Percentiles rank a stretch among this genome's conserved stretches.
phyloP scores from a whole-genome alignment of 2,888 invertebrate genomes.

The Nomada fabriciana region DNA sequence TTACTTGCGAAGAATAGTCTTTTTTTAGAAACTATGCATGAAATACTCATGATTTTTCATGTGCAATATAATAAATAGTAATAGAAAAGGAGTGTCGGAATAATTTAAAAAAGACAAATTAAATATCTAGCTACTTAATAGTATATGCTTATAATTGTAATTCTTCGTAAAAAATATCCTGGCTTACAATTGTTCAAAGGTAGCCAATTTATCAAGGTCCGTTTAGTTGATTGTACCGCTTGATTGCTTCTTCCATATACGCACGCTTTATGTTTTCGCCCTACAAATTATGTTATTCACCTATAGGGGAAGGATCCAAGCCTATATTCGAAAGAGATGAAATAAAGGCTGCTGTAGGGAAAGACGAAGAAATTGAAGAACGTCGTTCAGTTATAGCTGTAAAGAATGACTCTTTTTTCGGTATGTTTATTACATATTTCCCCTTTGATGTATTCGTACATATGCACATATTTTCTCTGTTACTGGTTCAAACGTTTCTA shows the following conservation, averaged over 20 bases:
- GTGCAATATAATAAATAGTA: neutral
- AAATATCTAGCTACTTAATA: neutral
- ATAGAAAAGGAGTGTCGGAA: neutral
- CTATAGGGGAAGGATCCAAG: conserved; percentile 73
- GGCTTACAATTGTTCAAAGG: conserved; percentile 50
- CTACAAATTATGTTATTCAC: conserved; percentile 33
- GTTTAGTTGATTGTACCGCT: conserved; percentile 13
- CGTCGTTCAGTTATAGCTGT: conserved; percentile 66
- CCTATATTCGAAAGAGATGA: conserved; percentile 78
- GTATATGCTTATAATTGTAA: neutral
- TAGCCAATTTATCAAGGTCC: conserved; percentile 23
- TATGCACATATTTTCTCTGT: neutral
- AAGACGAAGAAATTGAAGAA: conserved; percentile 65
- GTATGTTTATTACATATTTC: conserved; percentile 45
- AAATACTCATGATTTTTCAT: neutral
- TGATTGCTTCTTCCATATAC: conserved; percentile 13
- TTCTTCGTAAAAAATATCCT: neutral
- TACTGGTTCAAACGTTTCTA: neutral
- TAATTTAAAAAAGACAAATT: neutral
- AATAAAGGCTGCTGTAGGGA: conserved; percentile 54
- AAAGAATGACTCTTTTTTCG: conserved; percentile 46
- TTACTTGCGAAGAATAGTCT: neutral
- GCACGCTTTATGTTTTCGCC: neutral
- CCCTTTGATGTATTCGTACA: neutral
- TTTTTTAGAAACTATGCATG: neutral